These are phyloP conservation scores for Thymelicus sylvestris DNA, from an alignment of 2,888 invertebrate genomes.

Conservation along the genomic window DNA sequence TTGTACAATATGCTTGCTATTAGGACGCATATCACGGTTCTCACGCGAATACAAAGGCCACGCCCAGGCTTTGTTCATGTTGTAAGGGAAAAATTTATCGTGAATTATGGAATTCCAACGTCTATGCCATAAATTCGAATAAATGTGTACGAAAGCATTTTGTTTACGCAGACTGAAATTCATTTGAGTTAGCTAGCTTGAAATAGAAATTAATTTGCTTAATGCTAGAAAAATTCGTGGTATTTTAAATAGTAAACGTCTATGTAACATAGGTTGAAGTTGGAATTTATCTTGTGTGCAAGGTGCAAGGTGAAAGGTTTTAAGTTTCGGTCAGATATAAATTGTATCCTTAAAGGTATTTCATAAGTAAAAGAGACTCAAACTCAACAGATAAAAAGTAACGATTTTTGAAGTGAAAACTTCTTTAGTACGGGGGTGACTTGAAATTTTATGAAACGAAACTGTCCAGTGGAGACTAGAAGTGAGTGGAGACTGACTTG, in stretches of 20 bases:
- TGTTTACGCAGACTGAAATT: constrained; percentile 33
- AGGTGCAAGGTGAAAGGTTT: no score
- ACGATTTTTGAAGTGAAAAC: no score
- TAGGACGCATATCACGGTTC: constrained; percentile 12
- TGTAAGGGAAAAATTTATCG: constrained; percentile 35
- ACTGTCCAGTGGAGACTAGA: no score
- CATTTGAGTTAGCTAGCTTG: constrained; percentile 22
- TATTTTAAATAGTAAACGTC: background rate
- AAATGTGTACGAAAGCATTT: constrained; percentile 32
- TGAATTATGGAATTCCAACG: constrained; percentile 37
- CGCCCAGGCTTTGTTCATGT: constrained; percentile 32
- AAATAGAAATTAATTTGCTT: constrained; percentile 29
- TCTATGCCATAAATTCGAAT: constrained; percentile 34
- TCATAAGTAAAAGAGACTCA: no score
- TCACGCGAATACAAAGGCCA: constrained; percentile 32
- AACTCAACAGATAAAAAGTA: no score
- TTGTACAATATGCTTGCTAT: background rate
- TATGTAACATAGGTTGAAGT: no score
- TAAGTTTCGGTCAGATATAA: no score
- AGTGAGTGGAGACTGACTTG: no score
- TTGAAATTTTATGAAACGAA: no score
- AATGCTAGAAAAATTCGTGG: constrained; percentile 7
- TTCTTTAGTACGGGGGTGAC: no score
- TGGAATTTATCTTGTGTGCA: no score
- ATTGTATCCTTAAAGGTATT: no score